phyloP scores from a whole-genome alignment of 2,888 invertebrate species.

The Cotesia congregata region DNA sequence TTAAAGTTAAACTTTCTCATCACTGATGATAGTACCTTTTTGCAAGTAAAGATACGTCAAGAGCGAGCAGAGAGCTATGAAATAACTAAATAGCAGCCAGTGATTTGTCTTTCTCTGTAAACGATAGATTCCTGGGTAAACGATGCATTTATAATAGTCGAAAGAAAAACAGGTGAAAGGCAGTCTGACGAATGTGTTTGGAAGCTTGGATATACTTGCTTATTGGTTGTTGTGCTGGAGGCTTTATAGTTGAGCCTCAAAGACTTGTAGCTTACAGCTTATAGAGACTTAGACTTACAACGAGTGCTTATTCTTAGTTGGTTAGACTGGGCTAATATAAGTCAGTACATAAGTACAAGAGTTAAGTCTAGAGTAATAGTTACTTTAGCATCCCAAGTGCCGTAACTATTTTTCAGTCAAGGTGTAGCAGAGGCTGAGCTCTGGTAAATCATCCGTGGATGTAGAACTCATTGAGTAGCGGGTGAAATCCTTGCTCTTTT shows the following conservation, averaged over 20 bases:
- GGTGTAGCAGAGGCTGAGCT: constrained; percentile 15
- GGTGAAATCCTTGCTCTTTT: constrained; percentile 34
- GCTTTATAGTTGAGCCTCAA: background rate
- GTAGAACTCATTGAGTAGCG: constrained; percentile 31
- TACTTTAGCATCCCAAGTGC: background rate
- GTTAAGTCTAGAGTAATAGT: background rate
- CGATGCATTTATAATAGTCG: constrained; percentile 19
- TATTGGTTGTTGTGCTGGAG: background rate
- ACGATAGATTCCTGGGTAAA: constrained; percentile 7
- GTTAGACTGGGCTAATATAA: no score
- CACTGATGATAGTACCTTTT: constrained; percentile 6
- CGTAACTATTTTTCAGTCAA: background rate
- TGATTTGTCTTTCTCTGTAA: constrained; percentile 16
- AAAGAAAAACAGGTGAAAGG: constrained; percentile 45
- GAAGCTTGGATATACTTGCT: background rate
- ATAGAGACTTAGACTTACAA: background rate
- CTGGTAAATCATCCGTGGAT: constrained; percentile 34
- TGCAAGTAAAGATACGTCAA: background rate
- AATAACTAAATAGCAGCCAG: constrained; percentile 25
- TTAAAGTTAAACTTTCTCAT: constrained; percentile 14
- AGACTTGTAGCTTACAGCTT: background rate
- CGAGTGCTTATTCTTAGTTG: background rate
- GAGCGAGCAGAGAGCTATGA: constrained; percentile 18
- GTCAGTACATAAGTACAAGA: no score
- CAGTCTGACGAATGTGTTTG: constrained; percentile 19